phyloP scores from a whole-genome alignment of 2,797 vertebrate genomes.

The Sebastes diploproa region DNA sequence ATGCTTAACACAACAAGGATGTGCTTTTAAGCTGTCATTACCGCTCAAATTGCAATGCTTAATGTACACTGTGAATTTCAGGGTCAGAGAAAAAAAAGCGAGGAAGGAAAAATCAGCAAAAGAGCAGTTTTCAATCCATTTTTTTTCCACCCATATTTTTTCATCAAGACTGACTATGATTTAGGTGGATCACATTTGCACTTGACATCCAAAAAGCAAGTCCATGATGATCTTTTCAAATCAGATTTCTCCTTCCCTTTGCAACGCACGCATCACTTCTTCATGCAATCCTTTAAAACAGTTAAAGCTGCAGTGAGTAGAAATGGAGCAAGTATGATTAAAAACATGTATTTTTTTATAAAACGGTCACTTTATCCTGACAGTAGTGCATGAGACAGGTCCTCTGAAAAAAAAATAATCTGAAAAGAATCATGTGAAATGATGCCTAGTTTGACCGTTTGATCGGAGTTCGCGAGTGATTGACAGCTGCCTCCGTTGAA shows the following conservation, averaged over 20 bases:
- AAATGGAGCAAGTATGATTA: no score
- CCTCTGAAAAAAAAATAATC: no score
- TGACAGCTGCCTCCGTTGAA: no score
- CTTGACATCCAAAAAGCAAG: conserved; percentile 24
- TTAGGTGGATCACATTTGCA: conserved; percentile 14
- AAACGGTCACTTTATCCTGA: no score
- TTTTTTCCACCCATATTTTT: not conserved
- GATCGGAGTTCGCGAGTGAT: no score
- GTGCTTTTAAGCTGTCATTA: conserved; percentile 57
- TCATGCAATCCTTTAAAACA: not conserved
- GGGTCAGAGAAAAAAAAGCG: conserved; percentile 9
- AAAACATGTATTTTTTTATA: no score
- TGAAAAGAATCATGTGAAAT: no score
- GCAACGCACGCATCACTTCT: not conserved
- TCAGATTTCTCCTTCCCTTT: not conserved
- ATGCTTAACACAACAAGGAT: conserved; percentile 29
- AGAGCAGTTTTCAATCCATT: not conserved
- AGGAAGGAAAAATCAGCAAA: not conserved
- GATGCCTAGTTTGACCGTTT: no score
- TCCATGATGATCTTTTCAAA: not conserved
- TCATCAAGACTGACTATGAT: not conserved
- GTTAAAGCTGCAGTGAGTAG: not conserved
- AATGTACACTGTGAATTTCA: conserved; percentile 19
- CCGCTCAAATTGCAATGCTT: conserved; percentile 8
- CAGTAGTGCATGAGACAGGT: no score